Conservation (phyloP, 2,888 invertebrate species). For the Agrochola litura region DNA sequence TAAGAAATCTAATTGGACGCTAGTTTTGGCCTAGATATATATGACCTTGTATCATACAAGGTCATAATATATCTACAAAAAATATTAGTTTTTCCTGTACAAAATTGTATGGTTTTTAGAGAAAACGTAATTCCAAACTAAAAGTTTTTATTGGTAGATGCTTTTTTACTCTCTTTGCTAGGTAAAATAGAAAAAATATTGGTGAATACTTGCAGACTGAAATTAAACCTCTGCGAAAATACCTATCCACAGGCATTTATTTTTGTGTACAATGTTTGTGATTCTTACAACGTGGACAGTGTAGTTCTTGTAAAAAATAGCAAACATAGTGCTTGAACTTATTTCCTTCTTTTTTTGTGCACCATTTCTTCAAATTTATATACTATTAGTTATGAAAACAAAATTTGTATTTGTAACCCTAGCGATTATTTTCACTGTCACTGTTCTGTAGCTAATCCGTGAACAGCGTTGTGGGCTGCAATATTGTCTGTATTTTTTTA, state of each 20-base stretch:
- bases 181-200: neutral
- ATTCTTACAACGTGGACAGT: neutral
- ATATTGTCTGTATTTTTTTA: no score
- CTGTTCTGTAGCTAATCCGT: no score
- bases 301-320: neutral
- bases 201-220: neutral
- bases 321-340: neutral
- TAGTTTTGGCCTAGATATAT: neutral
- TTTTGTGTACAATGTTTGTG: neutral
- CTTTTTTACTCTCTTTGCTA: neutral
- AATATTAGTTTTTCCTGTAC: neutral
- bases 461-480: no score
- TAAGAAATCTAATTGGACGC: conserved; percentile 3
- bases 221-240: neutral
- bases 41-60: neutral
- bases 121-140: neutral
- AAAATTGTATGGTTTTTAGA: neutral
- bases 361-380: no score
- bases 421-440: no score
- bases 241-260: no score
- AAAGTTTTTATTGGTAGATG: neutral
- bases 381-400: no score
- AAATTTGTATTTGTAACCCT: no score
- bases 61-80: neutral
- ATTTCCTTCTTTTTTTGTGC: no score